These are phyloP conservation scores for Leucozona laternaria DNA, from an alignment of 2,888 invertebrate species.

Conservation along the genomic window DNA sequence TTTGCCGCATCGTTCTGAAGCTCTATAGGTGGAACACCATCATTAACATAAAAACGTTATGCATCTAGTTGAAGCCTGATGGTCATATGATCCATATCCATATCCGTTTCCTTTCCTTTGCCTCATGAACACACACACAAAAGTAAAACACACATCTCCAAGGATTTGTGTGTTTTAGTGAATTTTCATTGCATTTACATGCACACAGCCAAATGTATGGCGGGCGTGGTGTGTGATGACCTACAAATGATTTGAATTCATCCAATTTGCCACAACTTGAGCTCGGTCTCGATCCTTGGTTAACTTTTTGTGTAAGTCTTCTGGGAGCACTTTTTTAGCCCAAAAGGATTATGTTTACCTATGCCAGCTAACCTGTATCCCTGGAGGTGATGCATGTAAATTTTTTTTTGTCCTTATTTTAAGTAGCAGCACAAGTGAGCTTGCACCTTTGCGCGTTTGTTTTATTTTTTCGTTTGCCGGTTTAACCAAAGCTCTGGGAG, in stretches of 20 bases:
- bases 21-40: slow-evolving; percentile 4
- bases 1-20: slow-evolving; percentile 43
- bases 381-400: background rate
- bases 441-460: slow-evolving; percentile 22
- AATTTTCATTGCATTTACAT: slow-evolving; percentile 66
- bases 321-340: slow-evolving; percentile 49
- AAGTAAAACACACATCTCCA: slow-evolving; percentile 11
- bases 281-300: slow-evolving; percentile 55
- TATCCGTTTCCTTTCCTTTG: slow-evolving; percentile 8
- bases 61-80: slow-evolving; percentile 41
- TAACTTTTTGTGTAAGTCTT: slow-evolving; percentile 66
- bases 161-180: slow-evolving; percentile 68
- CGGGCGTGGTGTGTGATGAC: slow-evolving; percentile 21
- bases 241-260: slow-evolving; percentile 59
- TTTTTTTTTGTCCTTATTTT: background rate
- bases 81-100: slow-evolving; percentile 33
- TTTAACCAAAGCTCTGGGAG: slow-evolving; percentile 10
- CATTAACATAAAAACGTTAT: slow-evolving; percentile 44
- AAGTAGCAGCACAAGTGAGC: slow-evolving; percentile 26
- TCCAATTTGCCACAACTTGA: slow-evolving; percentile 58
- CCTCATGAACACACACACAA: background rate
- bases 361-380: slow-evolving; percentile 15
- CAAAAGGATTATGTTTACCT: slow-evolving; percentile 47
- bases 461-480: background rate
- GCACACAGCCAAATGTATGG: background rate